Evolutionary conservation across 1,140 invertebrate species (phyloP).

Genomic region (Pseudomyrmex gracilis): DNA sequence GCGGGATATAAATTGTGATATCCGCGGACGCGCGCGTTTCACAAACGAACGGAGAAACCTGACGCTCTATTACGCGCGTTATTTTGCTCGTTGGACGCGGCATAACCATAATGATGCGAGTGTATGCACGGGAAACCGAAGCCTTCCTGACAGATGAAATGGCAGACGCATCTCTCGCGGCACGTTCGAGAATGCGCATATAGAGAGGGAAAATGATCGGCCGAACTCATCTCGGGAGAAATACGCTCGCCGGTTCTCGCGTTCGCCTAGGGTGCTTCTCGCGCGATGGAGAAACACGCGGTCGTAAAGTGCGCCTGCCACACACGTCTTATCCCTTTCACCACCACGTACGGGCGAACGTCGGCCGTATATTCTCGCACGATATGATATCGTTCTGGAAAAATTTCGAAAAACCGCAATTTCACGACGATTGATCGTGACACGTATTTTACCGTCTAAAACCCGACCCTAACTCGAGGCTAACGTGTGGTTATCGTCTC

Average conservation of each 20-base stretch:
- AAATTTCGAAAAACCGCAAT: slow-evolving; percentile 54
- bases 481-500: slow-evolving; percentile 40
- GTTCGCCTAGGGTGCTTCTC: slow-evolving; percentile 18
- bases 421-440: slow-evolving; percentile 56
- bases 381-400: slow-evolving; percentile 16
- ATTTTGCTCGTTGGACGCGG: slow-evolving; percentile 56
- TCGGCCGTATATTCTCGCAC: slow-evolving; percentile 44
- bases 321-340: slow-evolving; percentile 60
- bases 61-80: slow-evolving; percentile 62
- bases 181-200: neutral
- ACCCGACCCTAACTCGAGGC: slow-evolving; percentile 30
- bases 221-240: slow-evolving; percentile 42
- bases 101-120: slow-evolving; percentile 47
- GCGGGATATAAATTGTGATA: neutral
- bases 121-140: slow-evolving; percentile 64
- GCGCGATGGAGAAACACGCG: slow-evolving; percentile 41
- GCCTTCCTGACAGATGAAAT: slow-evolving; percentile 43
- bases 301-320: slow-evolving; percentile 54
- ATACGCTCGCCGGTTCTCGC: slow-evolving; percentile 34
- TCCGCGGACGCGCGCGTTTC: neutral
- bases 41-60: slow-evolving; percentile 41
- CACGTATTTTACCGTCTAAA: slow-evolving; percentile 44
- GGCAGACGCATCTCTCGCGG: slow-evolving; percentile 32
- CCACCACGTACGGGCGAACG: slow-evolving; percentile 34
- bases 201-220: slow-evolving; percentile 37